Evolutionary conservation across 2,888 invertebrate genomes (phyloP).

Genomic region (Rutpela maculata): DNA sequence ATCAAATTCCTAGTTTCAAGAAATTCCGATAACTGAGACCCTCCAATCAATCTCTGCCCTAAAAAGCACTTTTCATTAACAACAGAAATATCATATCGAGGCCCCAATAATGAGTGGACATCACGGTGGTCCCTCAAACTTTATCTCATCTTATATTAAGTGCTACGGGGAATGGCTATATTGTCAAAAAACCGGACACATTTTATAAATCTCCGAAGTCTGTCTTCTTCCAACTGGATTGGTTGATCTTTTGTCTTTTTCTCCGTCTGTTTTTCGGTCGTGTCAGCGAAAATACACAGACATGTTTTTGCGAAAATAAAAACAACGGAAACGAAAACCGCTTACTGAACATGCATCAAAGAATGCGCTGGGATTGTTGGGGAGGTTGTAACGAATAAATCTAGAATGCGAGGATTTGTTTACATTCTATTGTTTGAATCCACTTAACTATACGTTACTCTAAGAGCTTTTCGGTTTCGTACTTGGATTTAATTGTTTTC

Average conservation of each 20-base stretch:
- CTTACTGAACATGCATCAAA: slow-evolving; percentile 64
- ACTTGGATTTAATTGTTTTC: slow-evolving; percentile 38
- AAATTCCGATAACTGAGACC: slow-evolving; percentile 29
- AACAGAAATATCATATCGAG: slow-evolving; percentile 29
- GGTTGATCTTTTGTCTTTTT: slow-evolving; percentile 39
- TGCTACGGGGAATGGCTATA: slow-evolving; percentile 59
- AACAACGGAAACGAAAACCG: slow-evolving; percentile 62
- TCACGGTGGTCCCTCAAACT: slow-evolving; percentile 45
- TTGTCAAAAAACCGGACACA: slow-evolving; percentile 67
- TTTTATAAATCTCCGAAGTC: slow-evolving; percentile 64
- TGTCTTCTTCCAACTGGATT: slow-evolving; percentile 45
- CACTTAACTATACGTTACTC: slow-evolving; percentile 52
- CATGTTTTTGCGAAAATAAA: slow-evolving; percentile 62
- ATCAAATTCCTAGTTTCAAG: slow-evolving; percentile 38
- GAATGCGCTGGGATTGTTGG: slow-evolving; percentile 65
- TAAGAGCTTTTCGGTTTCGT: slow-evolving; percentile 43
- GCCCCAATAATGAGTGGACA: slow-evolving; percentile 17
- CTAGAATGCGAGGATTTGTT: slow-evolving; percentile 64
- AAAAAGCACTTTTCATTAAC: slow-evolving; percentile 24
- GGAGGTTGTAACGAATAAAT: slow-evolving; percentile 66
- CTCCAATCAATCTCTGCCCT: slow-evolving; percentile 23
- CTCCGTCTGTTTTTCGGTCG: slow-evolving; percentile 50
- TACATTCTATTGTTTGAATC: slow-evolving; percentile 67
- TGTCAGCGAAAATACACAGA: slow-evolving; percentile 58
- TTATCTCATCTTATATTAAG: slow-evolving; percentile 65